Percentiles rank a stretch among this genome's conserved stretches.
These are phyloP conservation scores for Drosophila melanica DNA, from an alignment of 1,140 invertebrate species.

Conservation along the genomic window DNA sequence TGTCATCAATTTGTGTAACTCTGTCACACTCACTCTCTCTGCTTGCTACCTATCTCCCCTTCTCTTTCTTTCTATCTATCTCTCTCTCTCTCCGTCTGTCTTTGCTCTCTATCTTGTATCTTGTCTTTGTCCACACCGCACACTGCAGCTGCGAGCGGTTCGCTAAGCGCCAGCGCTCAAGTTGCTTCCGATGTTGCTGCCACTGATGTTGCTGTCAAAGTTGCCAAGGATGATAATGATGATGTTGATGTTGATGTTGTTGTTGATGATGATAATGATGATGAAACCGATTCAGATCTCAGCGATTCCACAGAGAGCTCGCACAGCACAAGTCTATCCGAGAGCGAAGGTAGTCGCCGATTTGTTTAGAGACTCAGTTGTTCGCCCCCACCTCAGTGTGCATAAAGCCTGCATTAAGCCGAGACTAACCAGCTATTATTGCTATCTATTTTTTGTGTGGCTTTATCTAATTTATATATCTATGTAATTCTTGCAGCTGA, in stretches of 20 bases:
- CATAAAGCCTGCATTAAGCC: slow-evolving; percentile 47
- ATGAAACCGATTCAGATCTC: slow-evolving; percentile 80
- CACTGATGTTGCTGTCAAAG: slow-evolving; percentile 16
- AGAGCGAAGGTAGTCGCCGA: slow-evolving; percentile 71
- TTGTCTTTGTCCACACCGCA: slow-evolving; percentile 75
- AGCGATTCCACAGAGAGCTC: slow-evolving; percentile 84
- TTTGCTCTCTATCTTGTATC: slow-evolving; percentile 59
- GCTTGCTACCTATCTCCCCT: slow-evolving; percentile 36
- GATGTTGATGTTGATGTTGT: slow-evolving; percentile 29
- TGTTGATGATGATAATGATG: slow-evolving; percentile 48
- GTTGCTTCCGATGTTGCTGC: slow-evolving; percentile 22
- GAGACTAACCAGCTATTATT: slow-evolving; percentile 7
- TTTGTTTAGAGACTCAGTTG: slow-evolving; percentile 41
- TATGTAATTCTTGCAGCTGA: slow-evolving; percentile 54
- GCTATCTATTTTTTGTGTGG: background rate
- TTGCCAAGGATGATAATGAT: slow-evolving; percentile 37
- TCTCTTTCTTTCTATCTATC: slow-evolving; percentile 14
- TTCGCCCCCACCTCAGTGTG: slow-evolving; percentile 19
- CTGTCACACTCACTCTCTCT: slow-evolving; percentile 28
- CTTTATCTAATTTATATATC: slow-evolving; percentile 17
- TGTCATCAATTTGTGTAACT: slow-evolving; percentile 40
- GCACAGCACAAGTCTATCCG: slow-evolving; percentile 81
- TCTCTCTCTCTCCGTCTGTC: slow-evolving; percentile 29
- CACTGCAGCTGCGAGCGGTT: slow-evolving; percentile 75
- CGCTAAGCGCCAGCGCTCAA: slow-evolving; percentile 41